Base-by-base conservation (phyloP, 2,888 invertebrate species). In the Phytoseiulus persimilis region DNA sequence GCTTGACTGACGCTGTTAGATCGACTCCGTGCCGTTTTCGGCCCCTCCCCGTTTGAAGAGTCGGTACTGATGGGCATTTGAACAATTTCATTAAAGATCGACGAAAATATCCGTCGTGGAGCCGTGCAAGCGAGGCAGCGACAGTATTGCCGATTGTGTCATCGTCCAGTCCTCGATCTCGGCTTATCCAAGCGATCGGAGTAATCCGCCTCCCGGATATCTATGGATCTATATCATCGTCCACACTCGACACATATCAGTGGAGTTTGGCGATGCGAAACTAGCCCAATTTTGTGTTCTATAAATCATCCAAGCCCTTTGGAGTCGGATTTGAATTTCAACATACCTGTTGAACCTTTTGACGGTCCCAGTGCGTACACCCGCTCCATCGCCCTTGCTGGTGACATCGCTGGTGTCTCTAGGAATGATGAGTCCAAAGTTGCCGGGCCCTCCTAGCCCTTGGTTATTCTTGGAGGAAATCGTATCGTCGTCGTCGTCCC, bases 401-500 rank as follows among this genome's bases (percentile, higher is more conserved):
- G 87, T 33, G 45, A 87, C 45, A 33, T 87, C 87, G n/a, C 87
- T 45, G 39, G 87, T 39, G 87, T 87, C 87, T n/a, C 87, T n/a
- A 0, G 87, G 87, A 87, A 87, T 87, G 45, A 33, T 87, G 87
- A 87, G 87, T 33, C 87, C 87, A 23, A 87, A 87, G 39, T 87
- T 87, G 2, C 87, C 87, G n/a, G 32, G 87, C 2, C 87, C 87
- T 45, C 39, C 45, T n/a, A 87, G 87, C 33, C 87, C 87, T 18
- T 83, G 65, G 23, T 83, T 89, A 31, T 90, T 89, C 9, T 89
- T 90, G n/a, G 91, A 91, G 46, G 90, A 89, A 45, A 90, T 90
- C 83, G 90, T 90, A 39, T 90, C 91, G 45, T 90, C 90, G 89
- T 90, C 90, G 83, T 91, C 91, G 83, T 91, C 91, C 91, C 91